Conservation (phyloP, 2,113 vertebrate genomes). For the Oxyura jamaicensis region DNA sequence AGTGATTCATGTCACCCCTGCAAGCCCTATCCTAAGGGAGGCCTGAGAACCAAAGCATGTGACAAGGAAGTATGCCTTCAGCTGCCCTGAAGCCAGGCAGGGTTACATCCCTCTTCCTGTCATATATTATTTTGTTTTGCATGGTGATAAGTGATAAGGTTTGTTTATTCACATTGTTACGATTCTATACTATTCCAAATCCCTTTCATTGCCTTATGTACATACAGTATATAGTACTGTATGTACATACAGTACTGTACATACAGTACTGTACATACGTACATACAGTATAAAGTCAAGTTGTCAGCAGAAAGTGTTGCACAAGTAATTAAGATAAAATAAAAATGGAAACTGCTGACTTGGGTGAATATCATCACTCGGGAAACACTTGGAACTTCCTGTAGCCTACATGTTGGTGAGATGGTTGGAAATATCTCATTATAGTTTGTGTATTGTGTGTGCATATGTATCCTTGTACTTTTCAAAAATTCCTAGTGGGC, state of each 20-base stretch:
- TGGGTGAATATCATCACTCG: background rate
- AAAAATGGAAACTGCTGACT: background rate
- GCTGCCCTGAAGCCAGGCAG: background rate
- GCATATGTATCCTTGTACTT: background rate
- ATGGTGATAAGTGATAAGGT: fast-evolving
- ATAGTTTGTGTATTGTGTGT: background rate
- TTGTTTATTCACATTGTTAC: background rate
- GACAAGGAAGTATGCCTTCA: background rate
- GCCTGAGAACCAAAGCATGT: background rate
- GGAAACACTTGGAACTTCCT: background rate
- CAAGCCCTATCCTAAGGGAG: background rate
- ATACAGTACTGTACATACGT: background rate
- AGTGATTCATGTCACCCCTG: background rate
- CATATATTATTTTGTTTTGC: background rate
- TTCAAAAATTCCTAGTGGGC: background rate
- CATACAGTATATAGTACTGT: too few relatives aligned
- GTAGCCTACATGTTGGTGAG: background rate
- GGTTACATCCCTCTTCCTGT: background rate
- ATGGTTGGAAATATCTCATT: background rate
- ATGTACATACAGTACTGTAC: too few relatives aligned
- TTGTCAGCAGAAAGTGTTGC: background rate
- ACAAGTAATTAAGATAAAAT: background rate
- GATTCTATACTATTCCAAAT: background rate
- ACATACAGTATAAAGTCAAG: background rate
- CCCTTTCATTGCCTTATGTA: background rate